phyloP scores from a whole-genome alignment of 2,888 invertebrate species.

The Stegana nigrithorax region DNA sequence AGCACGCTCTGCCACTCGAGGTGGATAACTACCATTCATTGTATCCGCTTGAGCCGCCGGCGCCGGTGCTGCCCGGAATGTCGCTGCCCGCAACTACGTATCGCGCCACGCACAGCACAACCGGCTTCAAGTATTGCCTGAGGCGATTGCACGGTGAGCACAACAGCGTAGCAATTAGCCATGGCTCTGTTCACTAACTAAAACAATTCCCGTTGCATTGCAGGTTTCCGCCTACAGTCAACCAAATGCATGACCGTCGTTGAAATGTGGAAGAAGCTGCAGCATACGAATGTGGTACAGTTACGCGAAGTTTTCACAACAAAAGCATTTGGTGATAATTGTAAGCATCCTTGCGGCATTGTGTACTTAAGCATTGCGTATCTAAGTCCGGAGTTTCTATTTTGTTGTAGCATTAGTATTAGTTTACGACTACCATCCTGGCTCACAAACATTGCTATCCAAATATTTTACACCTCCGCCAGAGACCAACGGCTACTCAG shows the following conservation, averaged over 20 bases:
- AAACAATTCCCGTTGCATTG: slow-evolving; percentile 5
- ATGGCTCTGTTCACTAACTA: not conserved
- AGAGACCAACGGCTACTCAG: slow-evolving; percentile 75
- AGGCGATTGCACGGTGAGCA: slow-evolving; percentile 84
- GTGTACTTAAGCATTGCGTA: not conserved
- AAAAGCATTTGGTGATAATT: slow-evolving; percentile 95
- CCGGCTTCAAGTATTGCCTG: slow-evolving; percentile 86
- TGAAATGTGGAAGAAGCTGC: slow-evolving; percentile 94
- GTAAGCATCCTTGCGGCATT: slow-evolving; percentile 72
- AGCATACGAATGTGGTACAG: slow-evolving; percentile 94
- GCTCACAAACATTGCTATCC: slow-evolving; percentile 86
- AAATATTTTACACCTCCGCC: slow-evolving; percentile 82
- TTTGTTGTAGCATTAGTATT: slow-evolving; percentile 82
- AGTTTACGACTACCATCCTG: slow-evolving; percentile 95
- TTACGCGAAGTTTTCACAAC: slow-evolving; percentile 94
- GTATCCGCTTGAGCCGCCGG: slow-evolving; percentile 81
- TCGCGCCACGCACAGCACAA: slow-evolving; percentile 89
- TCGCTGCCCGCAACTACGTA: slow-evolving; percentile 86
- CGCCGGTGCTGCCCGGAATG: slow-evolving; percentile 72
- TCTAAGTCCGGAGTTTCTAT: not conserved
- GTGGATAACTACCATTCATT: slow-evolving; percentile 92
- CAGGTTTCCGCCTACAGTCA: slow-evolving; percentile 83
- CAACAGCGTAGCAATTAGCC: not conserved
- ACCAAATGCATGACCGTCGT: slow-evolving; percentile 87
- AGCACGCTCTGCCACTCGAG: slow-evolving; percentile 77